phyloP scores from a whole-genome alignment of 2,888 invertebrate genomes.

The Tipula helvola region DNA sequence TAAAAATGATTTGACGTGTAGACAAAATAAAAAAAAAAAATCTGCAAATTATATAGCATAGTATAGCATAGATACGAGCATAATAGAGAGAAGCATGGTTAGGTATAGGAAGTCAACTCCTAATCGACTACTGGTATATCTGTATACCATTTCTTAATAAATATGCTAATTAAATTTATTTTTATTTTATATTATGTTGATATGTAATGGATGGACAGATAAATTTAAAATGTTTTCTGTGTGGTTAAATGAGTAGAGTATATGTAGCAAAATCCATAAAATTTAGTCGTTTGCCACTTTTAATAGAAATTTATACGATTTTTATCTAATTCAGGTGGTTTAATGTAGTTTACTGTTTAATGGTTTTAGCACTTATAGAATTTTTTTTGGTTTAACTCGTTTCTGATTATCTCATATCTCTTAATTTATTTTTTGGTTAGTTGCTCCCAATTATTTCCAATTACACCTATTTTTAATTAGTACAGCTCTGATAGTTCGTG shows the following conservation, averaged over 20 bases:
- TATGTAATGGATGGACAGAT: not conserved
- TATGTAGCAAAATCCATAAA: not conserved
- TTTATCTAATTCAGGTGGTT: not conserved
- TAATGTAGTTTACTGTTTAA: not conserved
- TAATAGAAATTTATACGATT: not conserved
- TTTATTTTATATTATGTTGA: not conserved
- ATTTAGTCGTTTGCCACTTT: not conserved
- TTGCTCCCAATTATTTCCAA: too few relatives aligned
- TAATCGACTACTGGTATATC: not conserved
- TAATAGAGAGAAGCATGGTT: not conserved
- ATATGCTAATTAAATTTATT: not conserved
- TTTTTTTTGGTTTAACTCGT: too few relatives aligned
- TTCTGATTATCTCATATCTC: too few relatives aligned
- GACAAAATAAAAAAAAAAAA: not conserved
- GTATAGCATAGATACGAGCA: not conserved
- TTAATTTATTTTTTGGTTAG: too few relatives aligned
- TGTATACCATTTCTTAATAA: not conserved
- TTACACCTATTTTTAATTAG: too few relatives aligned
- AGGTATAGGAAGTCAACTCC: not conserved
- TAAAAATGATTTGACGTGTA: not conserved
- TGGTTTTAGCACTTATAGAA: not conserved
- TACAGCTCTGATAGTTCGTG: too few relatives aligned
- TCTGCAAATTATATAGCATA: not conserved
- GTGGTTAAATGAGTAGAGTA: not conserved
- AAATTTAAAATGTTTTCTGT: not conserved